Percentiles rank a stretch among this genome's conserved stretches.
phyloP scores from a whole-genome alignment of 2,888 invertebrate species.

The Drosophila eohydei region DNA sequence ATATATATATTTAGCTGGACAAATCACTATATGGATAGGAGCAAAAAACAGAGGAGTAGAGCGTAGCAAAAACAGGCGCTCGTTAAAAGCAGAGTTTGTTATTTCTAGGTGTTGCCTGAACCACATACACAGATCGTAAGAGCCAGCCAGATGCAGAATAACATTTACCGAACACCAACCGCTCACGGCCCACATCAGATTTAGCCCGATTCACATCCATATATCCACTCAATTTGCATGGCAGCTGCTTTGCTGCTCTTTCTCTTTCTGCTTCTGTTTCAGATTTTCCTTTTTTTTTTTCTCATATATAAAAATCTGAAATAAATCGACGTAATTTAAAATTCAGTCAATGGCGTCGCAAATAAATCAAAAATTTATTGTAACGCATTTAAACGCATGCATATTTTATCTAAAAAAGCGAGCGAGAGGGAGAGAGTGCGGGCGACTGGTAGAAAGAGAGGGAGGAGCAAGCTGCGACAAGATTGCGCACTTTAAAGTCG shows the following conservation, averaged over 20 bases:
- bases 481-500: conserved; percentile 8
- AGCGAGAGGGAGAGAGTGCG: neutral
- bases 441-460: neutral
- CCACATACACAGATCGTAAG: conserved; percentile 35
- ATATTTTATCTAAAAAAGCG: conserved; percentile 63
- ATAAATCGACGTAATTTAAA: conserved; percentile 75
- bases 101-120: conserved; percentile 35
- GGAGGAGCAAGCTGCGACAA: neutral
- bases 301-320: conserved; percentile 57
- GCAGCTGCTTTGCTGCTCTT: conserved; percentile 53
- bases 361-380: conserved; percentile 78
- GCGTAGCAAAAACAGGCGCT: neutral
- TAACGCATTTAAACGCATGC: conserved; percentile 75
- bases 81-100: conserved; percentile 43
- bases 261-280: conserved; percentile 25
- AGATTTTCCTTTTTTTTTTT: conserved; percentile 20
- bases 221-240: conserved; percentile 61
- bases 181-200: neutral
- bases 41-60: neutral
- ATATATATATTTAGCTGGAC: conserved; percentile 8
- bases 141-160: conserved; percentile 21
- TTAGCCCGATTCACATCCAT: conserved; percentile 34
- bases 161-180: neutral
- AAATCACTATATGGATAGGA: conserved; percentile 21
- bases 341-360: conserved; percentile 77